Conservation (phyloP, 2,113 vertebrate species). For the Morphnarchus princeps region DNA sequence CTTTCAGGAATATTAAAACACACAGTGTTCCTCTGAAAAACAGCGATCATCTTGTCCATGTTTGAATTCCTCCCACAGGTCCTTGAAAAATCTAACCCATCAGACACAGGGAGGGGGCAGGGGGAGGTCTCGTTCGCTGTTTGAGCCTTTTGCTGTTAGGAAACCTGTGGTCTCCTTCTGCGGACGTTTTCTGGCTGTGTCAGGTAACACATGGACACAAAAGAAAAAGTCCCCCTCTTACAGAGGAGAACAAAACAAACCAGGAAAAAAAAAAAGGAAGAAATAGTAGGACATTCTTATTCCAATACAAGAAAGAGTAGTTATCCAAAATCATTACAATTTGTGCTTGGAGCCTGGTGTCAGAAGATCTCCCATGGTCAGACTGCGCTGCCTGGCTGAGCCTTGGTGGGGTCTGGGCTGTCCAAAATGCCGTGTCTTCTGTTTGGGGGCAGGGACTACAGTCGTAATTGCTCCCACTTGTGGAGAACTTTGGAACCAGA, state of each 20-base stretch:
- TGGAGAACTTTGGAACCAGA: neutral
- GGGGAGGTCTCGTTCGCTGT: neutral
- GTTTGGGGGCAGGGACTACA: too few relatives aligned
- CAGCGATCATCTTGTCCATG: neutral
- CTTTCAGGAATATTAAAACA: neutral
- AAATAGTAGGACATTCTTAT: neutral
- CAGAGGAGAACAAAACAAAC: neutral
- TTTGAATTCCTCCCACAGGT: neutral
- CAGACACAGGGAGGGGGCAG: neutral
- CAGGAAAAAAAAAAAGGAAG: neutral
- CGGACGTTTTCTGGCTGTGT: neutral
- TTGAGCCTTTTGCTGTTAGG: neutral
- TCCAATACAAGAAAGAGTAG: neutral
- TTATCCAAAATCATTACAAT: neutral
- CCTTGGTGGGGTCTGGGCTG: neutral
- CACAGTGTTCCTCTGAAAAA: neutral
- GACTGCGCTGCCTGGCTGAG: neutral
- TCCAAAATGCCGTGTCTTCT: neutral
- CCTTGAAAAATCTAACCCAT: neutral
- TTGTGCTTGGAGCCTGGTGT: neutral
- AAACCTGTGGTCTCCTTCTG: neutral
- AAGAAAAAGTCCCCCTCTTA: neutral
- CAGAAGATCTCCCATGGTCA: neutral
- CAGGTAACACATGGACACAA: fast-evolving
- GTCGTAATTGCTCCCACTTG: neutral